Percentiles rank a stretch among this genome's conserved stretches.
These are phyloP conservation scores for Plagodis pulveraria DNA, from an alignment of 2,888 invertebrate genomes.

Conservation along the genomic window DNA sequence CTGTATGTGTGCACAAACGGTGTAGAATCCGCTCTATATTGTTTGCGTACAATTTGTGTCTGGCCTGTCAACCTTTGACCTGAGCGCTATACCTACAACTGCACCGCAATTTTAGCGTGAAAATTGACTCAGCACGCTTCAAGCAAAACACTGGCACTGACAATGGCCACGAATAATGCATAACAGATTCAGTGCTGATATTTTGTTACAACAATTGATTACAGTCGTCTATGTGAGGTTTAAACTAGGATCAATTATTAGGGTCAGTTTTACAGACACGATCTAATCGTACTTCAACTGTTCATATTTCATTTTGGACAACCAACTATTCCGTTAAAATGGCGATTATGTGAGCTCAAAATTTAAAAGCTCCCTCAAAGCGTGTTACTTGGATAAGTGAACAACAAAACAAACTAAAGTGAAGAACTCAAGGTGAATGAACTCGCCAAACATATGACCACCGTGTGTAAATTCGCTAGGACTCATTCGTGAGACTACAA, in stretches of 20 bases:
- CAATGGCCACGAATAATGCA: not conserved
- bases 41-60: too few species aligned
- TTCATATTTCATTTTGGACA: not conserved
- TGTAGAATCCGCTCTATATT: too few species aligned
- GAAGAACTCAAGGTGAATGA: constrained; percentile 77
- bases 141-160: constrained; percentile 5
- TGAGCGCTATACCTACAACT: too few species aligned
- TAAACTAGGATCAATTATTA: constrained; percentile 11
- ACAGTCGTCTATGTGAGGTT: not conserved
- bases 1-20: too few species aligned
- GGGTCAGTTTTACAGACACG: not conserved
- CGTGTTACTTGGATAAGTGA: constrained; percentile 34
- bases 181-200: not conserved
- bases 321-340: not conserved
- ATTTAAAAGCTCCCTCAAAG: constrained; percentile 22
- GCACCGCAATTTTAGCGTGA: constrained; percentile 1
- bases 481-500: constrained; percentile 61
- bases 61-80: too few species aligned
- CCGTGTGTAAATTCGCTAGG: constrained; percentile 84
- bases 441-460: constrained; percentile 83
- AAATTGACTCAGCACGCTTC: constrained; percentile 10
- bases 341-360: not conserved
- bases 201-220: not conserved
- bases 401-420: constrained; percentile 75
- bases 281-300: too few species aligned